Evolutionary conservation across 2,888 invertebrate genomes (phyloP), one percentile per base, ranked within the genome.

Genomic region (Embidobia sp.): DNA sequence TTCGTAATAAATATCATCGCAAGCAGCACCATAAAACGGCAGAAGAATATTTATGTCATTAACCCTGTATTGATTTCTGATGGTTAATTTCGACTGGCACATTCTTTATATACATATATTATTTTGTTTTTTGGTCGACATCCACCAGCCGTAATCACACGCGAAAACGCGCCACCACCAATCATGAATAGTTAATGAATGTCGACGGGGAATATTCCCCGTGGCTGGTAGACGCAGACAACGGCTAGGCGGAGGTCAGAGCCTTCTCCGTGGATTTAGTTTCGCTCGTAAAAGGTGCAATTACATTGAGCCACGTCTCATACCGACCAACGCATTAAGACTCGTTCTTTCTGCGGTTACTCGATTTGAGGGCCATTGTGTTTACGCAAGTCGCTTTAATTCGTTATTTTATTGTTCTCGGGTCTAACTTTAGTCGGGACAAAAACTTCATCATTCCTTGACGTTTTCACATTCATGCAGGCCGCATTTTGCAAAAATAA

Each of bases 251-350:
- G 57, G 79, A 55, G 79, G 75, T 67, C 70, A 73, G 55, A 77
- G 77, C 49, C 63, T 70, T 80, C 78, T 75, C 78, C 77, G 80
- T 82, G 80, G 82, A 84, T 82, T 85, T 85, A 84, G 84, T 81
- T 83, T 80, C 85, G 84, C 84, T 85, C 85, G 82, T 86, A 86
- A 86, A 85, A 84, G 81, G 78, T 75, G 82, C 83, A 85, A 85
- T 86, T 85, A 86, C 84, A 82, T 80, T 78, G 78, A 63, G 75
- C 79, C 74, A 73, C 49, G 80, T 79, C 80, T 76, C 79, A 79
- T 80, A 72, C 70, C 66, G 69, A 57, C 75, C 73, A 46, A 64
- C 76, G 70, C 77, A 81, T 80, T 80, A 79, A 79, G 80, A 78
- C 74, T 78, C 75, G 51, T 82, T 80, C 79, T 78, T 79, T 72